Conservation (phyloP, 2,888 invertebrate species). For the Eristalinus sepulchralis region DNA sequence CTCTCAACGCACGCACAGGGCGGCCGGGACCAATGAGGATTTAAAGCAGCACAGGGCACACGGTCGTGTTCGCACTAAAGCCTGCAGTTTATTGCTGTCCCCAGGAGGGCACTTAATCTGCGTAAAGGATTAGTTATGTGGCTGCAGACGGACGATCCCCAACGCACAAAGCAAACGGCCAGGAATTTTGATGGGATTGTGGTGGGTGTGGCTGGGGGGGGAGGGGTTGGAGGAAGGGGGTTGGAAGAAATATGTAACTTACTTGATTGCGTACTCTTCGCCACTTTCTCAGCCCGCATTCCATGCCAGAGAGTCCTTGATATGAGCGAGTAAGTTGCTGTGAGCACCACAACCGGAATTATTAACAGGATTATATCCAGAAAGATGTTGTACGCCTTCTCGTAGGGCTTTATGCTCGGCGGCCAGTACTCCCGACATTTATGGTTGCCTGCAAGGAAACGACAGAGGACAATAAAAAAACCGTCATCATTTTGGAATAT, state of each 20-base stretch:
- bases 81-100: conserved; percentile 28
- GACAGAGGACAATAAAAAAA: conserved; percentile 22
- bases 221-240: too few species aligned
- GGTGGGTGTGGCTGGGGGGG: background rate
- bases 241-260: conserved; percentile 54
- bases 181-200: background rate
- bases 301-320: conserved; percentile 74
- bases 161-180: background rate
- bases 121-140: conserved; percentile 36
- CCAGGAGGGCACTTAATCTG: conserved; percentile 9
- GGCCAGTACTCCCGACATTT: conserved; percentile 84
- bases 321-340: conserved; percentile 83
- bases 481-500: conserved; percentile 15
- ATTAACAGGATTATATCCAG: conserved; percentile 84
- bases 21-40: background rate
- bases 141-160: background rate
- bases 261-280: conserved; percentile 80
- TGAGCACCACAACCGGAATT: conserved; percentile 84
- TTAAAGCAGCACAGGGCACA: background rate
- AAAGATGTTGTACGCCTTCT: conserved; percentile 84
- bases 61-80: conserved; percentile 3
- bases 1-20: conserved; percentile 6
- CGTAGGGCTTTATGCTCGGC: conserved; percentile 80
- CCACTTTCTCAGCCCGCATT: conserved; percentile 77
- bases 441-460: conserved; percentile 80